Evolutionary conservation across 1,140 invertebrate genomes (phyloP), one percentile per base, ranked within the genome.

Genomic region (Lanistes nyassanus): DNA sequence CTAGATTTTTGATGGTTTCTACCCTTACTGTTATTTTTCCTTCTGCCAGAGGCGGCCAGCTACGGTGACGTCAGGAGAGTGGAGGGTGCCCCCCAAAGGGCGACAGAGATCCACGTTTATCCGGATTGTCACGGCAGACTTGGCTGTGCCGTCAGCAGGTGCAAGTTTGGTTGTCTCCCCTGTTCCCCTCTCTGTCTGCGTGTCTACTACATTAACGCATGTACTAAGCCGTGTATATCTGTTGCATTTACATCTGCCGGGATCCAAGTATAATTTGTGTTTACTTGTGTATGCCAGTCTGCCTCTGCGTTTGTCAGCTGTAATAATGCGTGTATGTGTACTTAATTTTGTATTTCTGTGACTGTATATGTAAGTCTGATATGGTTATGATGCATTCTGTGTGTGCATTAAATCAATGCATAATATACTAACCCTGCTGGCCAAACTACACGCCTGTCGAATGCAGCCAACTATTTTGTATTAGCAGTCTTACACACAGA

Each of bases 81-180:
- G 39, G n/a, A 26, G 29, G 13, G 4, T 37, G 42, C 3, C 56
- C 2, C 51, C 36, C 4, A 69, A 73, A 23, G 21, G 26, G 64
- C 53, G 31, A 34, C 76, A 47, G 78, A 81, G 36, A n/a, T 79
- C 0, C 53, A 76, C 19, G 76, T 81, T 7, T 78, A 78, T 42
- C 80, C 80, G 21, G 58, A 64, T 36, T 31, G 56, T 13, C 37
- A 75, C 37, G 80, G 80, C 2, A 70, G 71, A 53, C 78, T 81
- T 37, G 80, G 80, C 56, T 79, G 77, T 78, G 76, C 74, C 21
- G 79, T 79, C 11, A 75, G 72, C 56, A 81, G 80, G 80, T 81
- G 55, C 36, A n/a, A 37, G 16, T 36, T 47, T 16, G 42, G n/a
- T n/a, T n/a, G n/a, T n/a, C n/a, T n/a, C n/a, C n/a, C n/a, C n/a